Evolutionary conservation across 2,113 vertebrate species (phyloP), one percentile per base, ranked within the genome.

Genomic region (Sturnira hondurensis): DNA sequence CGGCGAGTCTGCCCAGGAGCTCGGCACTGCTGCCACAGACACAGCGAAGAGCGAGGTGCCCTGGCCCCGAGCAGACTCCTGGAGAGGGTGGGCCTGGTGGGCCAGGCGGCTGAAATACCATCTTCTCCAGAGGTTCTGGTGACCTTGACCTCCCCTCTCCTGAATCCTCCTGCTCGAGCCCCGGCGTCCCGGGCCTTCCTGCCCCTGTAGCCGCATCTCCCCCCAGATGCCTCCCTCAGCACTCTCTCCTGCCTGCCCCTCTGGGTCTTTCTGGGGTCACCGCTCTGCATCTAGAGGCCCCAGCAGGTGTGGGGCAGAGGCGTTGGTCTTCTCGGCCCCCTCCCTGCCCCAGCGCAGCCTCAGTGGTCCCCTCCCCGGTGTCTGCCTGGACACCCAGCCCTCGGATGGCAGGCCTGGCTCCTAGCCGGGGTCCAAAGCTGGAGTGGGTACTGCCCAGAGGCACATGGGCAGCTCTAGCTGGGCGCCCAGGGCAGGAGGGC

Each of bases 101-200:
- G 33, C 50, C 3, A 20, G 71, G 63, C 28, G 0, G 2, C 41
- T 0, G 3, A 1, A 2, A 3, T 8, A 6, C 3, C 17, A 1
- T 24, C 50, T 52, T 26, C 63, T n/a, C 36, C 2, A 0, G 54
- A 67, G 90, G 26, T 52, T 17, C 31, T 47, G 10, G 7, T 13
- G 43, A 41, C 65, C 83, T 36, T 61, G 56, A 4, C 3, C 22
- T 3, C 1, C 2, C 5, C 0, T 2, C 7, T 11, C 31, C 61
- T 6, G 24, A 33, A 13, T 6, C 10, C 17, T 19, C 65, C 24
- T 0, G 1, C 61, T 6, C n/a, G 7, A 0, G 4, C n/a, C 26
- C 2, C 11, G 0, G 0, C 1, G 17, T 15, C 52, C 50, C 3
- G 0, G 24, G n/a, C 65, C n/a, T 28, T 20, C 73, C 63, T 10